phyloP scores from a whole-genome alignment of 2,888 invertebrate species.

The Prosapia bicincta region DNA sequence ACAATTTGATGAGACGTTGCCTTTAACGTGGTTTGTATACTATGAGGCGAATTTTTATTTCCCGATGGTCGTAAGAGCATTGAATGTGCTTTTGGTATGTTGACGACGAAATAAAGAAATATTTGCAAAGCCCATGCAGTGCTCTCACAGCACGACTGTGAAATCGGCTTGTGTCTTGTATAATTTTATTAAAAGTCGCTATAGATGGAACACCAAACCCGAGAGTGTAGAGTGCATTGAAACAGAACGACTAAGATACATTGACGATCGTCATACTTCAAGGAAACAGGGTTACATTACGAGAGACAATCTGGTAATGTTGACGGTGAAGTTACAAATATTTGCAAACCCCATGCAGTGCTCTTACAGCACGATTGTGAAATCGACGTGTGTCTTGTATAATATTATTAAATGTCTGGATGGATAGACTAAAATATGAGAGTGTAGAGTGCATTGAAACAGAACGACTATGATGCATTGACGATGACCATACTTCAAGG shows the following conservation, averaged over 20 bases:
- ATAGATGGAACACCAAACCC: background rate
- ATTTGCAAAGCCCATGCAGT: background rate
- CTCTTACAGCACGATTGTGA: too few relatives aligned
- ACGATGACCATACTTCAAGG: too few relatives aligned
- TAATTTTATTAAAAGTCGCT: constrained; percentile 2
- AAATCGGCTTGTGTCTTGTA: background rate
- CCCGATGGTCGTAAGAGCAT: background rate
- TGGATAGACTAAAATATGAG: too few relatives aligned
- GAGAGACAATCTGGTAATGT: too few relatives aligned
- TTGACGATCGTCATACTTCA: background rate
- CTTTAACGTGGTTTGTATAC: background rate
- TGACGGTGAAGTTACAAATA: too few relatives aligned
- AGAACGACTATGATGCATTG: too few relatives aligned
- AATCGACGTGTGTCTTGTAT: too few relatives aligned
- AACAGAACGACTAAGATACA: background rate
- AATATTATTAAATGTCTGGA: too few relatives aligned
- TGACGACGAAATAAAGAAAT: background rate
- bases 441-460: too few relatives aligned
- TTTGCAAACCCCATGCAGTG: too few relatives aligned
- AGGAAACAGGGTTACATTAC: too few relatives aligned
- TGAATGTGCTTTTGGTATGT: background rate
- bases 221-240: background rate
- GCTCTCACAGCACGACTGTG: background rate
- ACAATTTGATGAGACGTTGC: background rate
- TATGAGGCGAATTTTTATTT: background rate